phyloP scores from a whole-genome alignment of 2,797 vertebrate species.

The Cyprinodon diabolis region DNA sequence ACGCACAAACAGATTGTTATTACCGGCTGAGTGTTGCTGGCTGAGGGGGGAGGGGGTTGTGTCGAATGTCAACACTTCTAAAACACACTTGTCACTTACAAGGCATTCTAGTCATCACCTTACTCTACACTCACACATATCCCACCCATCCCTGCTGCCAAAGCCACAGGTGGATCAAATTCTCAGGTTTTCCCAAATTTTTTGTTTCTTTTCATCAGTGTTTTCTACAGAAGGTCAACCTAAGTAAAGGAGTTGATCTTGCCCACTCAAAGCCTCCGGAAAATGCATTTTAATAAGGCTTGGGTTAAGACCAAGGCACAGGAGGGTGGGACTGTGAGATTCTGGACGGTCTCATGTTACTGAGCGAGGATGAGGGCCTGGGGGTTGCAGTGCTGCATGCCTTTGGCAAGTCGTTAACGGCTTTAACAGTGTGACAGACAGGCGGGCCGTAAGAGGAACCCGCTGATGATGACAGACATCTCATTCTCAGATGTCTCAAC shows the following conservation, averaged over 20 bases:
- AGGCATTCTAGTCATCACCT: slow-evolving; percentile 77
- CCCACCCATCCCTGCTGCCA: slow-evolving; percentile 15
- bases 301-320: slow-evolving; percentile 25
- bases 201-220: slow-evolving; percentile 3
- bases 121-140: slow-evolving; percentile 31
- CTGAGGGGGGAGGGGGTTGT: slow-evolving; percentile 49
- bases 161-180: slow-evolving; percentile 29
- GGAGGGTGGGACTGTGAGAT: slow-evolving; percentile 66
- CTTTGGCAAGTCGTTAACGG: slow-evolving; percentile 76
- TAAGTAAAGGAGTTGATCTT: slow-evolving; percentile 9
- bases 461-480: slow-evolving; percentile 64
- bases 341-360: slow-evolving; percentile 71
- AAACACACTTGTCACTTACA: slow-evolving; percentile 85
- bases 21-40: slow-evolving; percentile 67
- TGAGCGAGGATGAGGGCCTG: slow-evolving; percentile 30
- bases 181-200: slow-evolving; percentile 19
- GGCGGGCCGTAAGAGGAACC: slow-evolving; percentile 61
- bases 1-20: slow-evolving; percentile 46
- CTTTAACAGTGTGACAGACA: slow-evolving; percentile 76
- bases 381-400: slow-evolving; percentile 57
- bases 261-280: slow-evolving; percentile 5
- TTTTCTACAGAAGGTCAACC: slow-evolving; percentile 10
- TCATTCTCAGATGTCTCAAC: slow-evolving; percentile 48
- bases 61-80: slow-evolving; percentile 80
- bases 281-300: slow-evolving; percentile 39